Base-by-base conservation (phyloP, 2,113 vertebrate genomes). In the Cyanistes caeruleus region DNA sequence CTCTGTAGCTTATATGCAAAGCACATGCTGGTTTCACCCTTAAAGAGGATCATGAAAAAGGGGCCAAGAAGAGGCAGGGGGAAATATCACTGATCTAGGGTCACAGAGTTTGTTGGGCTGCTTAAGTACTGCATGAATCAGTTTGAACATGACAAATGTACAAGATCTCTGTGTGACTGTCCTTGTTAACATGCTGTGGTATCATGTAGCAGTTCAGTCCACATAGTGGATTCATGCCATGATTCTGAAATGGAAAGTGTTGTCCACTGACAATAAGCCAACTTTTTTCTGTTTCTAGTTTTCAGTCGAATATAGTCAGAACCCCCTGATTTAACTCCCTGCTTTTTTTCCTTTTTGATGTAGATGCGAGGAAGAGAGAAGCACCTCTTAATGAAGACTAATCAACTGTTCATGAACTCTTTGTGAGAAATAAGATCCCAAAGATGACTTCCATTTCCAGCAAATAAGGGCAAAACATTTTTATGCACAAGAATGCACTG, bases 331-430 rank as follows among this genome's bases (percentile, higher is more conserved):
- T 92, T 90, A 92, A 96, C 24, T 67, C 91, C 21, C 92, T 35
- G 51, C 85, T 92, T 91, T 67, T 64, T 94, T 16, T 39, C 76
- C 60, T 84, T 82, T 85, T 82, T 33, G 2, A 39, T 93, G 43
- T 55, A 97, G 97, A 97, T 86, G 64, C 96, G 63, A 98, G 97
- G 74, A 98, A 98, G 91, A 97, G 95, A 72, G 98, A 98, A 94
- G 89, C 97, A 86, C 78, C 98, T 87, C 97, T 97, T 78, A 93
- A 90, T 60, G 97, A 98, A 96, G 97, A 98, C 78, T 98, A 97
- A 97, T 59, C 52, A 90, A 49, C 84, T 31, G 80, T 83, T 96
- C 63, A 56, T 74, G 80, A 96, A 89, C 87, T 93, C 56, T 92
- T 90, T 87, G 22, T 90, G 84, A 89, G 90, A 92, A 94, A 80